A percentile compares a stretch with the other conserved stretches of the same genome.
These are phyloP conservation scores for Drosophila navojoa DNA, from an alignment of 1,140 invertebrate species.

Conservation along the genomic window DNA sequence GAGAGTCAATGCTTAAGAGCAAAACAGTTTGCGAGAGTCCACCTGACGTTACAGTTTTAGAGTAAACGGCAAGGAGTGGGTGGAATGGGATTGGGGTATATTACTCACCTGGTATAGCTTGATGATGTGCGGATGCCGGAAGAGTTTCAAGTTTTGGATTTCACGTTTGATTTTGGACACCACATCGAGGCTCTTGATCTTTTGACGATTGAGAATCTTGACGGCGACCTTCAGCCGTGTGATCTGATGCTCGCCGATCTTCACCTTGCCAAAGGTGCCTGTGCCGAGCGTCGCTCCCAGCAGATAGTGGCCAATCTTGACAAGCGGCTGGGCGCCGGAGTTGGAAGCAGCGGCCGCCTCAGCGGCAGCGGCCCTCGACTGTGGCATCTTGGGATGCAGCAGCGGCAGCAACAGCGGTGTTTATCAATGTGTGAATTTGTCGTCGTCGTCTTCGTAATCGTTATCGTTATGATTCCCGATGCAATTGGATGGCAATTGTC, in stretches of 20 bases:
- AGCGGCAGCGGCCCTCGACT: conserved; percentile 69
- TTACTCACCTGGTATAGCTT: conserved; percentile 93
- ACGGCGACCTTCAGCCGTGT: conserved; percentile 99
- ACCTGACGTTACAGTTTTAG: too few relatives aligned
- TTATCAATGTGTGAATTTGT: conserved; percentile 1
- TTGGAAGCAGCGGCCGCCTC: conserved; percentile 63
- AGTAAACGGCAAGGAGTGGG: neutral
- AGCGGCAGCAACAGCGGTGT: neutral
- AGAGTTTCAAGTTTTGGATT: conserved; percentile 99
- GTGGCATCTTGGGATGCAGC: conserved; percentile 58
- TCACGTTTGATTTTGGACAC: conserved; percentile 99
- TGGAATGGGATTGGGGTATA: neutral
- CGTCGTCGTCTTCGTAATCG: neutral
- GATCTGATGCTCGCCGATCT: conserved; percentile 98
- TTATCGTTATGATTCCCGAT: neutral
- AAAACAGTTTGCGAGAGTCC: too few relatives aligned
- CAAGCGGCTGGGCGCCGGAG: conserved; percentile 86
- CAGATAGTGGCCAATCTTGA: conserved; percentile 97
- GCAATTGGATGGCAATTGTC: neutral
- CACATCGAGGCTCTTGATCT: conserved; percentile 99
- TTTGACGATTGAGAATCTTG: conserved; percentile 99
- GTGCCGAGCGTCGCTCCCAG: conserved; percentile 94
- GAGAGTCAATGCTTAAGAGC: too few relatives aligned
- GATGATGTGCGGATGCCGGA: conserved; percentile 99
- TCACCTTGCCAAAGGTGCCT: conserved; percentile 98